Percentiles rank a stretch among this genome's conserved stretches.
Evolutionary conservation across 2,797 vertebrate genomes (phyloP).

Genomic region (Vireo griseus): DNA sequence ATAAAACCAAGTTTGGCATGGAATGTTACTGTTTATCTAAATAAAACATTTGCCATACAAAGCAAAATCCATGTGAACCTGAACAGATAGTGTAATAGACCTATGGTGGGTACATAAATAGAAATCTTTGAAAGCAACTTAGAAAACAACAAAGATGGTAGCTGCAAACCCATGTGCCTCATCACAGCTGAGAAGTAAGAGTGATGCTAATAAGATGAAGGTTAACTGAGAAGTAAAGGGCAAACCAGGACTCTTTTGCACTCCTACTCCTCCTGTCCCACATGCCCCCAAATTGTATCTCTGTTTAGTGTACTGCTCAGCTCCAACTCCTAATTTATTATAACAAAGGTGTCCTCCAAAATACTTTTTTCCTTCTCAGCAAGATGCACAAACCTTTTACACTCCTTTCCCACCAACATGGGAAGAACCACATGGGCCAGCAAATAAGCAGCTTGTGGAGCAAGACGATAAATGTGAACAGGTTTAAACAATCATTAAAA

Average conservation of each 20-base stretch:
- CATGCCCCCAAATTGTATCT: accelerated
- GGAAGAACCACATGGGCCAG: neutral
- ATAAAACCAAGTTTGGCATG: neutral
- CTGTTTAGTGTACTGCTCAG: neutral
- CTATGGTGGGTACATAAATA: neutral
- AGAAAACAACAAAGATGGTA: neutral
- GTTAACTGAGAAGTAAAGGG: neutral
- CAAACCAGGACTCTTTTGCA: neutral
- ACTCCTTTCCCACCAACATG: neutral
- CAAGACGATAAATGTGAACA: conserved; percentile 5
- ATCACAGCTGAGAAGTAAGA: neutral
- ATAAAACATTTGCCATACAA: neutral
- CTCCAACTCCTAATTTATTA: neutral
- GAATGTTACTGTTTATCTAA: neutral
- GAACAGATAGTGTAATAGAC: neutral
- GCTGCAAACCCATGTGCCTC: conserved; percentile 26
- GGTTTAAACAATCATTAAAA: conserved; percentile 18
- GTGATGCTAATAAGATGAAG: neutral
- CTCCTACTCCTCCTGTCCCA: neutral
- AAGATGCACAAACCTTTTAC: neutral
- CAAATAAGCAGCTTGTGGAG: conserved; percentile 3
- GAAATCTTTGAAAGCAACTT: neutral
- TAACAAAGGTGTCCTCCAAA: neutral
- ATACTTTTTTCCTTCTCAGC: neutral
- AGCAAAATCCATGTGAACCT: neutral